phyloP scores from a whole-genome alignment of 2,888 invertebrate species.

The Sarcophaga variegata region DNA sequence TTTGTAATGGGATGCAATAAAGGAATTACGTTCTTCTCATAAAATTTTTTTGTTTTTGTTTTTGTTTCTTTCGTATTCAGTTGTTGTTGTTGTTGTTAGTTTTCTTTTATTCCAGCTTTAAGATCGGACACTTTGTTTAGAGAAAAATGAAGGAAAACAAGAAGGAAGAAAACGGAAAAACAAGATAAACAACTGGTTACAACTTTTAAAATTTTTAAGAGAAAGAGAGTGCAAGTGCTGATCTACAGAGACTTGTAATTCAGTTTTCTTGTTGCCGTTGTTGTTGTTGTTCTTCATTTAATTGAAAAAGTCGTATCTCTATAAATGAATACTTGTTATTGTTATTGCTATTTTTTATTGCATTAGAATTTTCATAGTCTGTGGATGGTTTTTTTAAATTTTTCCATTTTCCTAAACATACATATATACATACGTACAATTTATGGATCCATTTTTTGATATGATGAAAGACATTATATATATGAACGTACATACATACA shows the following conservation, averaged over 20 bases:
- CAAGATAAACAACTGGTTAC: slow-evolving; percentile 64
- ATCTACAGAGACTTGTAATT: slow-evolving; percentile 37
- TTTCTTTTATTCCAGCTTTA: slow-evolving; percentile 49
- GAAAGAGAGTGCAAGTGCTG: slow-evolving; percentile 69
- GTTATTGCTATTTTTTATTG: slow-evolving; percentile 7
- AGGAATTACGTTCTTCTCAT: slow-evolving; percentile 69
- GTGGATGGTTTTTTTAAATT: slow-evolving; percentile 35
- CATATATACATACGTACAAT: slow-evolving; percentile 39
- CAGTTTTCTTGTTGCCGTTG: slow-evolving; percentile 10
- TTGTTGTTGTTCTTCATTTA: slow-evolving; percentile 45
- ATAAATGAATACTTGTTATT: slow-evolving; percentile 56
- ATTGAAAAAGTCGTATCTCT: slow-evolving; percentile 66
- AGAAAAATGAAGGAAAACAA: slow-evolving; percentile 52
- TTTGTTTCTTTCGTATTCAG: neutral
- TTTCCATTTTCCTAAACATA: neutral
- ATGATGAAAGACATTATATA: slow-evolving; percentile 38
- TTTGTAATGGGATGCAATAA: slow-evolving; percentile 65
- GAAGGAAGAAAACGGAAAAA: slow-evolving; percentile 56
- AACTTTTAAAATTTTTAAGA: slow-evolving; percentile 45
- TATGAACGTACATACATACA: neutral
- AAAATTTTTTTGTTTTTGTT: slow-evolving; percentile 38
- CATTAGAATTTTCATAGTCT: slow-evolving; percentile 22
- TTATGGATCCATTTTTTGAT: slow-evolving; percentile 65
- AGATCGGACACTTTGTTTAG: slow-evolving; percentile 42
- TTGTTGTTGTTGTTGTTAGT: neutral